Evolutionary conservation across 92 coral and sea anemone species (phyloP).

Genomic region (Actinernus sp.): DNA sequence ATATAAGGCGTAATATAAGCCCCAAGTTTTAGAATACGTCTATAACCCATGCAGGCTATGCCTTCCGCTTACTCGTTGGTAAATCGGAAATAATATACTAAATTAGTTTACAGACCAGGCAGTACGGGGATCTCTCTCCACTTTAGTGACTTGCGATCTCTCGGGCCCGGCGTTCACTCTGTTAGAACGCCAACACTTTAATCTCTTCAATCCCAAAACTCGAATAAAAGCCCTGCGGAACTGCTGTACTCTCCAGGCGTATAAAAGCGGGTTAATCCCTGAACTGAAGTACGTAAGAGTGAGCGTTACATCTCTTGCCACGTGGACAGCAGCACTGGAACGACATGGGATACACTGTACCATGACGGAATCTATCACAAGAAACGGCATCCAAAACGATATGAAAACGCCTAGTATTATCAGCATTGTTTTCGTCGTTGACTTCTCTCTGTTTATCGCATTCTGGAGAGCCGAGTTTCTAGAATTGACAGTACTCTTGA

Average conservation of each 20-base stretch:
- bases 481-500: constrained; percentile 39
- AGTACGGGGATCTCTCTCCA: not conserved
- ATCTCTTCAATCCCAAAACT: constrained; percentile 44
- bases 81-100: too few relatives aligned
- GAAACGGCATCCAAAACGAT: constrained; percentile 81
- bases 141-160: not conserved
- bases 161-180: not conserved
- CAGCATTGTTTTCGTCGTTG: constrained; percentile 87
- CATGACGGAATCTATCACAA: constrained; percentile 71
- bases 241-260: constrained; percentile 79
- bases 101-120: too few relatives aligned
- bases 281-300: constrained; percentile 89
- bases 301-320: constrained; percentile 76
- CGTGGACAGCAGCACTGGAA: constrained; percentile 36
- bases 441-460: constrained; percentile 77
- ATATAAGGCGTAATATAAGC: too few relatives aligned
- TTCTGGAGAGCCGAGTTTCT: constrained; percentile 61
- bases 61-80: too few relatives aligned
- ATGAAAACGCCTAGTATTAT: constrained; percentile 67
- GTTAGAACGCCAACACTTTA: constrained; percentile 17
- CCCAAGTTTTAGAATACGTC: too few relatives aligned
- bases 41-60: too few relatives aligned
- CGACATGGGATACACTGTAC: constrained; percentile 74
- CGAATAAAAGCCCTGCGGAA: constrained; percentile 76
- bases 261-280: constrained; percentile 77